Percentiles rank a stretch among this genome's conserved stretches.
Conservation (phyloP, 2,888 invertebrate genomes). For the Drosophila helvetica region DNA sequence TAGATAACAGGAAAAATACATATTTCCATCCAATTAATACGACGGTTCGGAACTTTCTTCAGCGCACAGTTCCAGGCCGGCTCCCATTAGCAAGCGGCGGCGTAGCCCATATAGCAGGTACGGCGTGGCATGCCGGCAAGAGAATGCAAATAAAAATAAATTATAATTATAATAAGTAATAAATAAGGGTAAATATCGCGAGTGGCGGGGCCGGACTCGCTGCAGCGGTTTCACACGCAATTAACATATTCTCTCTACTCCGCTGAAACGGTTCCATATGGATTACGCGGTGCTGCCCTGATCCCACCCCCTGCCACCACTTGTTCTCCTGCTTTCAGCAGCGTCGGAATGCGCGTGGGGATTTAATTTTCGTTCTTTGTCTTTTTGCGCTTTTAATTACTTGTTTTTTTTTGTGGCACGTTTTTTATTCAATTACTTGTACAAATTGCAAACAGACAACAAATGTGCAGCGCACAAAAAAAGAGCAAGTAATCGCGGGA, state of each 20-base stretch:
- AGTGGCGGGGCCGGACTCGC: constrained; percentile 56
- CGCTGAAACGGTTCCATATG: constrained; percentile 74
- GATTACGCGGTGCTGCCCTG: constrained; percentile 33
- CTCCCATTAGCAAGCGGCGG: no score
- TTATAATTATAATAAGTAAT: constrained; percentile 75
- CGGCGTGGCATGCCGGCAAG: no score
- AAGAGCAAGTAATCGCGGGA: constrained; percentile 33
- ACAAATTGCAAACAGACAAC: constrained; percentile 43
- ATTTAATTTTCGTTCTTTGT: constrained; percentile 16
- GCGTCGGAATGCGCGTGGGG: not conserved
- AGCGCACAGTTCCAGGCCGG: no score
- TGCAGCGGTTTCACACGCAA: constrained; percentile 77
- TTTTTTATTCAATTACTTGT: constrained; percentile 71
- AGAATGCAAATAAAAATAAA: constrained; percentile 14
- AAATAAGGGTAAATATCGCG: constrained; percentile 41
- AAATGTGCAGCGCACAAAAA: constrained; percentile 6
- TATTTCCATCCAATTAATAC: no score
- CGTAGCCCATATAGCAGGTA: no score
- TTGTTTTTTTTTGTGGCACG: constrained; percentile 36
- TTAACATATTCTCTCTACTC: constrained; percentile 66
- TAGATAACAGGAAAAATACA: no score
- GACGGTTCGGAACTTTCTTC: no score
- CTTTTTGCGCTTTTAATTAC: constrained; percentile 45
- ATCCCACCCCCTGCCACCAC: not conserved
- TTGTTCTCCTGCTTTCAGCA: not conserved